phyloP scores from a whole-genome alignment of 2,113 vertebrate species.

The Stercorarius parasiticus region DNA sequence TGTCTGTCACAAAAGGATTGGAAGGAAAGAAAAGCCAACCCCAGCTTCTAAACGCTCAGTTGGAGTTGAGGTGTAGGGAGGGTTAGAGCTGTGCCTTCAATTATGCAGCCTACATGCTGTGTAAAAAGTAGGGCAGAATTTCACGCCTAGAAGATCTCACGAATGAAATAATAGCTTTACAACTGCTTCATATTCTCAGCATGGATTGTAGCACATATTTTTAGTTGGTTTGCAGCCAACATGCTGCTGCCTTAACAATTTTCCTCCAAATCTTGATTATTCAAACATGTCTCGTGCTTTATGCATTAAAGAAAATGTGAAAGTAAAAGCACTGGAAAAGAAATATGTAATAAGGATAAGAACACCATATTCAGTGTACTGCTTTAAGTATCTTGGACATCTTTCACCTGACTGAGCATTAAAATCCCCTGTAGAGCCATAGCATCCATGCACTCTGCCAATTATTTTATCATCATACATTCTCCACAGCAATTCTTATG shows the following conservation, averaged over 20 bases:
- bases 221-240: conserved; percentile 30
- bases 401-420: neutral
- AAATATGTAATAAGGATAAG: neutral
- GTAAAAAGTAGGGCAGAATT: conserved; percentile 42
- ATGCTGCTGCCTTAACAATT: conserved; percentile 29
- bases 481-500: neutral
- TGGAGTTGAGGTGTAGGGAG: neutral
- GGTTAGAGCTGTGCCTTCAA: neutral
- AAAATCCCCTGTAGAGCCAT: neutral
- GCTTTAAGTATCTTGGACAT: neutral
- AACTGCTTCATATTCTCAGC: conserved; percentile 25
- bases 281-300: neutral
- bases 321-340: conserved; percentile 4
- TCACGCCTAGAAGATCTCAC: neutral
- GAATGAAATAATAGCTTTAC: neutral
- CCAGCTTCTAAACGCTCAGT: neutral
- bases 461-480: neutral
- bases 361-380: neutral
- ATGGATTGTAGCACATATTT: neutral
- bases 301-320: neutral
- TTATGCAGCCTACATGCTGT: conserved; percentile 19
- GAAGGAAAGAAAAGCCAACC: neutral
- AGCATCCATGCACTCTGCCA: neutral
- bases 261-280: conserved; percentile 18
- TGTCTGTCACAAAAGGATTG: neutral